Base-by-base conservation (phyloP, 2,888 invertebrate species). In the Drosophila melanosoma region DNA sequence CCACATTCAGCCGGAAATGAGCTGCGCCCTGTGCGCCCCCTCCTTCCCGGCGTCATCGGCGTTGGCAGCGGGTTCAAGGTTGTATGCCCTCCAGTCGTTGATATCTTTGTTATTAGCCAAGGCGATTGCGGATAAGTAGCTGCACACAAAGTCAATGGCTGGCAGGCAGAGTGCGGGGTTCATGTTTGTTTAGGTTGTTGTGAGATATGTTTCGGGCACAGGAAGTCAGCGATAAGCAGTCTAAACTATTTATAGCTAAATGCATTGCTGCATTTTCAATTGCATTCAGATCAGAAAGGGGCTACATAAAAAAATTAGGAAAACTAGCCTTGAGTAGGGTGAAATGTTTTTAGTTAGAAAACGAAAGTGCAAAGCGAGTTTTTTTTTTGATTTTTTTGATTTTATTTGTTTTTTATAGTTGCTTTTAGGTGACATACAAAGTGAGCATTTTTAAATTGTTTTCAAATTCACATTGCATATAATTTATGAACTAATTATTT, bases 61-160 rank as follows among this genome's bases (percentile, higher is more conserved):
- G 12, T 20, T 23, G 45, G 20, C 51, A 36, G 36, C 63, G 54
- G 57, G 89, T 88, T 83, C 89, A 83, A 87, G 82, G 82, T 87
- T 82, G 64, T 49, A 40, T 54, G 6, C 35, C 29, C 38, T 35
- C 45, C 36, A 49, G 61, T 53, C 40, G 63, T 67, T 87, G 89
- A 84, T 89, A 89, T 87, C 83, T 84, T 68, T 83, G 87, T 84
- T 83, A 87, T 82, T 82, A 74, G 74, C 74, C 67, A 38, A 59
- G 67, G 40, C 69, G 69, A 76, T 76, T 61, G 65, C 72, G 48
- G 68, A 71, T 76, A 76, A 72, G 73, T 51, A 51, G 48, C 45
- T 42, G n/a, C 29, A 64, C 67, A 67, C 49, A 54, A 23, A 48
- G 71, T 70, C 62, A 54, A 20, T 33, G 58, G 15, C 51, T 48